phyloP scores from a whole-genome alignment of 30 jellyfish, hydroid and myxozoan genomes.

The Aurelia sp. region DNA sequence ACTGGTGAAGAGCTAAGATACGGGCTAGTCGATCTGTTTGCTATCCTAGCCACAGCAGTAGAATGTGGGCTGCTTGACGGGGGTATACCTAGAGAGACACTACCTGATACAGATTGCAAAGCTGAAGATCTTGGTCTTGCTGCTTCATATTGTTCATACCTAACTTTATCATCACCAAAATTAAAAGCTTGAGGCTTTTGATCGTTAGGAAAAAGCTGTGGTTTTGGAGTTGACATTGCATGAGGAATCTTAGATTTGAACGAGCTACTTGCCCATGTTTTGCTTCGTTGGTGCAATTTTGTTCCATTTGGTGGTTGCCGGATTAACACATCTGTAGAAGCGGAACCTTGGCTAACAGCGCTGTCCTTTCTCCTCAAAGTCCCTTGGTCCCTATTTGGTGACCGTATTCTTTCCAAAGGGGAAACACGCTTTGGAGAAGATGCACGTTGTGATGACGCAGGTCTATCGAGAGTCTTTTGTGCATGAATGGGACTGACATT shows the following conservation, averaged over 20 bases:
- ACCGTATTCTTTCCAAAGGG: constrained; percentile 1
- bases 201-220: neutral
- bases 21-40: neutral
- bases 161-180: neutral
- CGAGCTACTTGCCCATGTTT: constrained; percentile 63
- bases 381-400: neutral
- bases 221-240: constrained; percentile 58
- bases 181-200: too few species aligned
- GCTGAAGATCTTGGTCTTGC: constrained; percentile 7
- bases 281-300: constrained; percentile 75
- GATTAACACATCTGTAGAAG: constrained; percentile 42
- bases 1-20: neutral
- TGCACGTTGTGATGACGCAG: neutral
- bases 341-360: constrained; percentile 25
- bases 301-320: constrained; percentile 77
- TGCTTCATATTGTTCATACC: neutral
- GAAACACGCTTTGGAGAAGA: constrained; percentile 8
- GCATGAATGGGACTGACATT: constrained; percentile 10
- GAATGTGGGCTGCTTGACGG: constrained; percentile 51
- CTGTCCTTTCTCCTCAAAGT: constrained; percentile 40
- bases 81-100: constrained; percentile 3
- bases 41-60: constrained; percentile 7
- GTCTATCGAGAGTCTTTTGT: constrained; percentile 2
- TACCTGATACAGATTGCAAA: neutral
- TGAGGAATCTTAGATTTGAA: neutral